A percentile compares a stretch with the other conserved stretches of the same genome.
These are phyloP conservation scores for Frankliniella fusca DNA, from an alignment of 2,888 invertebrate species.

Conservation along the genomic window DNA sequence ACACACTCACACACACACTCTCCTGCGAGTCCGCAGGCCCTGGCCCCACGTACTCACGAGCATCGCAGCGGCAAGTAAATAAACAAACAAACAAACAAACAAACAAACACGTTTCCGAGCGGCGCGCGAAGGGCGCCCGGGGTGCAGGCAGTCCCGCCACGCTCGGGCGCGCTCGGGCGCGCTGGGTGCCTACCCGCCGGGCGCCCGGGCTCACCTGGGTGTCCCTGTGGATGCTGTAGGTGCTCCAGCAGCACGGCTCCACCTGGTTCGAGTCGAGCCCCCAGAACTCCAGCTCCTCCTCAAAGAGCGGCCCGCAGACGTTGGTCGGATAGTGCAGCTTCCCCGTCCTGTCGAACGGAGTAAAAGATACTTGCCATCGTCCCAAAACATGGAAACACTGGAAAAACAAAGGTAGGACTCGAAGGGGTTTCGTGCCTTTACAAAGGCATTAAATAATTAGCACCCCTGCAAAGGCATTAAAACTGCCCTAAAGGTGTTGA, in stretches of 20 bases:
- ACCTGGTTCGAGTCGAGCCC: constrained; percentile 96
- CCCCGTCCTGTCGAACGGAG: constrained; percentile 63
- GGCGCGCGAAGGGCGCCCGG: background rate
- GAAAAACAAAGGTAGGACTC: too few species aligned
- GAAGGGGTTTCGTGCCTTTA: too few species aligned
- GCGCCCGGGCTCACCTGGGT: constrained; percentile 59
- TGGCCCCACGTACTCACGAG: too few species aligned
- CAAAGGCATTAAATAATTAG: too few species aligned
- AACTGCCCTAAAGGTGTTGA: too few species aligned
- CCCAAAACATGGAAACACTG: too few species aligned
- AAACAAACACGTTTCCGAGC: background rate
- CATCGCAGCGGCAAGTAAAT: too few species aligned
- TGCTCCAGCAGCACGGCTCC: constrained; percentile 98
- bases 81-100: too few species aligned
- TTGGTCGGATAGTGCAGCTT: constrained; percentile 94
- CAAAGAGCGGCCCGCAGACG: constrained; percentile 94
- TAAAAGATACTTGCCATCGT: too few species aligned
- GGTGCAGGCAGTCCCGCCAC: background rate
- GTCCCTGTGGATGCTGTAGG: constrained; percentile 82
- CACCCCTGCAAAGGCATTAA: too few species aligned
- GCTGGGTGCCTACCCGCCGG: background rate
- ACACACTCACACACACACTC: too few species aligned
- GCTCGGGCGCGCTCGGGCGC: background rate
- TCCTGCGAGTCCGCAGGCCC: too few species aligned
- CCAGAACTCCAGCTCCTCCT: constrained; percentile 96